Conservation (phyloP, 2,797 vertebrate species). For the Ceyx erithaca region DNA sequence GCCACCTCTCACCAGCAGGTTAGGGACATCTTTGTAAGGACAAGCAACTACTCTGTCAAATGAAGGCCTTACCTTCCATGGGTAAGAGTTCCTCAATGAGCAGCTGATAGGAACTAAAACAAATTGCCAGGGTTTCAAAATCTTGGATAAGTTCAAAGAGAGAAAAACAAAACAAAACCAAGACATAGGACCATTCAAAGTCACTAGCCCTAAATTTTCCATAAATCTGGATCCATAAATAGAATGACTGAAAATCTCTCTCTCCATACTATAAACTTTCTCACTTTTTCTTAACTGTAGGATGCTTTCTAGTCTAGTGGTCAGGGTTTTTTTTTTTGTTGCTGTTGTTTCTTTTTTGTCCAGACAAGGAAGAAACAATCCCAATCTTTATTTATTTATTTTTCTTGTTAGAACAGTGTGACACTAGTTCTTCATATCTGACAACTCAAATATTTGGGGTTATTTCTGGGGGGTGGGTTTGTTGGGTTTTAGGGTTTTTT, state of each 20-base stretch:
- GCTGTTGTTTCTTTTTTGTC: neutral
- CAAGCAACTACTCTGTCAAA: neutral
- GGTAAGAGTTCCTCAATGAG: neutral
- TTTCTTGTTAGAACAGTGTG: neutral
- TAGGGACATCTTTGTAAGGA: neutral
- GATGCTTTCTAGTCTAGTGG: neutral
- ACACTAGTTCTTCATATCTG: neutral
- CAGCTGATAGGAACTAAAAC: neutral
- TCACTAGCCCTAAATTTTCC: neutral
- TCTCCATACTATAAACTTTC: neutral
- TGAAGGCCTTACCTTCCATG: neutral
- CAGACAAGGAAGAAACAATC: neutral
- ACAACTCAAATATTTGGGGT: neutral
- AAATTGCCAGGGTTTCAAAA: neutral
- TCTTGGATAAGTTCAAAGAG: neutral
- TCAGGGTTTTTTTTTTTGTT: neutral
- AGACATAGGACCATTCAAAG: neutral
- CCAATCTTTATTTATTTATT: accelerated
- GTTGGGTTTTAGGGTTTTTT: neutral
- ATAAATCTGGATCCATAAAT: neutral
- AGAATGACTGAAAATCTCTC: neutral
- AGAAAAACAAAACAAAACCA: neutral
- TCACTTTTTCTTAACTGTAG: neutral
- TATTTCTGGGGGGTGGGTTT: neutral
- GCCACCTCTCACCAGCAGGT: neutral